These are phyloP conservation scores for Panopea generosa DNA, from an alignment of 2,888 invertebrate genomes.

Conservation along the genomic window DNA sequence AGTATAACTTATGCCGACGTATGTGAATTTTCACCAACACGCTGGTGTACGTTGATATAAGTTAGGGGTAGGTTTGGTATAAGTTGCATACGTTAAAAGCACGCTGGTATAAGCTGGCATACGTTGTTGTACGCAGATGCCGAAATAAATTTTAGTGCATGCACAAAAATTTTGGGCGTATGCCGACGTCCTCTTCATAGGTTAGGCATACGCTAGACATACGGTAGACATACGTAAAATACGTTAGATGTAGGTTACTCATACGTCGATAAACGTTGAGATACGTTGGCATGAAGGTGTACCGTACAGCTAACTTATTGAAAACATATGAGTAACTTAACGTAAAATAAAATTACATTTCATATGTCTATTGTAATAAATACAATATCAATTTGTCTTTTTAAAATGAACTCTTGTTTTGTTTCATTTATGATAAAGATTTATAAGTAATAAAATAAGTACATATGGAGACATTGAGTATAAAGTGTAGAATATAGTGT, in stretches of 20 bases:
- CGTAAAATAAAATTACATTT: too few relatives aligned
- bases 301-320: constrained; percentile 8
- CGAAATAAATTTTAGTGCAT: constrained; percentile 14
- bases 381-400: too few relatives aligned
- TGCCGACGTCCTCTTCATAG: constrained; percentile 16
- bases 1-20: constrained; percentile 1
- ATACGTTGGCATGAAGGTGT: constrained; percentile 15
- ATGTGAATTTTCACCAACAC: constrained; percentile 17
- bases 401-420: too few relatives aligned
- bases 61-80: constrained; percentile 16
- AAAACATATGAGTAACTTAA: constrained; percentile 18
- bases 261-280: constrained; percentile 13
- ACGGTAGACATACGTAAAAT: background rate
- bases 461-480: too few relatives aligned
- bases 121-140: constrained; percentile 10
- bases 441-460: too few relatives aligned
- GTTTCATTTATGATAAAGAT: too few relatives aligned
- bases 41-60: constrained; percentile 21
- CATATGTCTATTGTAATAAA: too few relatives aligned
- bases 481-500: too few relatives aligned
- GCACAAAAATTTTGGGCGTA: constrained; percentile 14
- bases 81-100: constrained; percentile 9
- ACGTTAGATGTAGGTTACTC: constrained; percentile 5
- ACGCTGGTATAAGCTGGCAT: constrained; percentile 17
- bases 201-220: constrained; percentile 14